A percentile compares a stretch with the other conserved stretches of the same genome.
Conservation (phyloP, 2,797 vertebrate genomes). For the Phaenicophaeus curvirostris region DNA sequence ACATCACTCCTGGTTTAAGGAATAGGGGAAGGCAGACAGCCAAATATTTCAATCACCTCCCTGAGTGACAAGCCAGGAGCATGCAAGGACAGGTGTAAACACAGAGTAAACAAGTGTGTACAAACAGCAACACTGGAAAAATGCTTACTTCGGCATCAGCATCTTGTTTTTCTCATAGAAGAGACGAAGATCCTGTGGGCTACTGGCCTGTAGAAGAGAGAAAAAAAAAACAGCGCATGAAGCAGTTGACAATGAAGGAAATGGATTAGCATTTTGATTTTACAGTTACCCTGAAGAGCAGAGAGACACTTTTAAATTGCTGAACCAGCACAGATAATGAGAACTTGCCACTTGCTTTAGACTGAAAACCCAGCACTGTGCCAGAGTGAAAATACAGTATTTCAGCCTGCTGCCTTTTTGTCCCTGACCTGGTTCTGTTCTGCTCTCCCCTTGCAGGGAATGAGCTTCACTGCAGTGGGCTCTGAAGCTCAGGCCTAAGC, state of each 20-base stretch:
- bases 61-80: slow-evolving; percentile 7
- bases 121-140: not conserved
- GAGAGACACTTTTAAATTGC: not conserved
- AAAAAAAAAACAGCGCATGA: not conserved
- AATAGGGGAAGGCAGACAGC: not conserved
- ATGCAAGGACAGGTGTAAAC: slow-evolving; percentile 16
- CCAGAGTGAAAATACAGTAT: not conserved
- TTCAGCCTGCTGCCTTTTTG: not conserved
- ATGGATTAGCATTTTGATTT: slow-evolving; percentile 13
- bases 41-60: slow-evolving; percentile 33
- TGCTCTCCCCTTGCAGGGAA: not conserved
- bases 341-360: not conserved
- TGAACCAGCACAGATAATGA: not conserved
- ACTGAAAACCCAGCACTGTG: not conserved
- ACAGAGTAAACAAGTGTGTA: slow-evolving; percentile 10
- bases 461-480: not conserved
- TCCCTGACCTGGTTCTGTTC: not conserved
- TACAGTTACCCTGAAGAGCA: not conserved
- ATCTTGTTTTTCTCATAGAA: slow-evolving; percentile 96
- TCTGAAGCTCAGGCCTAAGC: slow-evolving; percentile 13
- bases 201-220: slow-evolving; percentile 85
- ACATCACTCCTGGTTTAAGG: not conserved
- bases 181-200: slow-evolving; percentile 93
- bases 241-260: not conserved
- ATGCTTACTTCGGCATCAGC: slow-evolving; percentile 89